Percentiles rank a stretch among this genome's conserved stretches.
phyloP scores from a whole-genome alignment of 2,113 vertebrate genomes.

The Corythaixoides concolor region DNA sequence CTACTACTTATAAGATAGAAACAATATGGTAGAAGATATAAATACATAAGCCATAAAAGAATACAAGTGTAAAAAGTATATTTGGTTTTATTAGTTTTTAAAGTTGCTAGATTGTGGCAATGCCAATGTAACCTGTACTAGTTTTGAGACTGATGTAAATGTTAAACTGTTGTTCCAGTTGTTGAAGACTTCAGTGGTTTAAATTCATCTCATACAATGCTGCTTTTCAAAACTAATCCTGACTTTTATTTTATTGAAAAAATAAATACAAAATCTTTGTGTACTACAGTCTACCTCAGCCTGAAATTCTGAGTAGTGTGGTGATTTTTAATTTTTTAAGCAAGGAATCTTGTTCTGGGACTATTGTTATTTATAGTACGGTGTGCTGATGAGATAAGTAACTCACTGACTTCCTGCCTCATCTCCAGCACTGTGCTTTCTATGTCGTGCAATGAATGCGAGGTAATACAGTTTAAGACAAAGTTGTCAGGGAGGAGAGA shows the following conservation, averaged over 20 bases:
- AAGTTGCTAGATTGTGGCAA: background rate
- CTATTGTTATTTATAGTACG: background rate
- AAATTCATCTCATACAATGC: background rate
- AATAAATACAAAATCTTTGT: background rate
- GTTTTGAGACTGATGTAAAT: background rate
- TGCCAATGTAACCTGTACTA: background rate
- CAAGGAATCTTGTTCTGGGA: background rate
- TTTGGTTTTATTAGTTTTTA: background rate
- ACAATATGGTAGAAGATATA: background rate
- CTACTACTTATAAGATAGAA: background rate
- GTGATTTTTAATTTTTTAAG: slow-evolving; percentile 3
- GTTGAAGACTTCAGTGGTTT: background rate
- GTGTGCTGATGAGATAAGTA: background rate
- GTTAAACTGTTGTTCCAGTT: background rate
- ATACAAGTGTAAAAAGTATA: background rate
- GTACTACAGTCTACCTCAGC: background rate
- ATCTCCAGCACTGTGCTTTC: background rate
- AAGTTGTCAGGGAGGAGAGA: background rate
- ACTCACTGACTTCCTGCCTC: background rate
- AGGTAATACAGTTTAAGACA: background rate
- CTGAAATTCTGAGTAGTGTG: background rate
- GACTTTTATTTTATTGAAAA: background rate
- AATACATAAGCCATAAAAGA: background rate
- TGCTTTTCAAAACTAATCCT: background rate
- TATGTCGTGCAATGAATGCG: background rate